Evolutionary conservation across 2,888 invertebrate species (phyloP).

Genomic region (Athrips mouffetella): DNA sequence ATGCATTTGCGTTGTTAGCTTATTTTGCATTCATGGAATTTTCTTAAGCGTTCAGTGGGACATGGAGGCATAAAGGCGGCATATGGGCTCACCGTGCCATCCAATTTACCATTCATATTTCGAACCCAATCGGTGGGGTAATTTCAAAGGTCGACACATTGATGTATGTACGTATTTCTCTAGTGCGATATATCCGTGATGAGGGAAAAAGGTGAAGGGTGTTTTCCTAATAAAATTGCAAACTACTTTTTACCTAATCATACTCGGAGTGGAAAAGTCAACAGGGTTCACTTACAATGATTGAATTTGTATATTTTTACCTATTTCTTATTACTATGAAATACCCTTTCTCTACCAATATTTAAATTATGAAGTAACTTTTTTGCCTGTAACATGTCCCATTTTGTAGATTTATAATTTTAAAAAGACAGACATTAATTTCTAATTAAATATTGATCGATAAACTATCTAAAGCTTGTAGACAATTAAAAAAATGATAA

Average conservation of each 20-base stretch:
- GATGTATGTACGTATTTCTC: constrained; percentile 18
- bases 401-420: too few relatives aligned
- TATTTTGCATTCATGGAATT: constrained; percentile 76
- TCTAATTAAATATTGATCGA: too few relatives aligned
- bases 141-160: constrained; percentile 60
- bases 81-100: constrained; percentile 52
- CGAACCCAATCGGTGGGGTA: constrained; percentile 65
- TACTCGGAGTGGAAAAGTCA: not conserved
- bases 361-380: too few relatives aligned
- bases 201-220: constrained; percentile 6
- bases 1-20: constrained; percentile 56
- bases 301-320: not conserved
- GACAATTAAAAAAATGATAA: too few relatives aligned
- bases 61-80: constrained; percentile 48
- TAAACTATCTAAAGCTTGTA: too few relatives aligned
- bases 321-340: too few relatives aligned
- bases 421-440: too few relatives aligned
- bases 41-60: constrained; percentile 64
- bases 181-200: constrained; percentile 1
- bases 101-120: constrained; percentile 73
- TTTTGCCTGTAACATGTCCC: too few relatives aligned
- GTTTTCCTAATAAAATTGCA: constrained; percentile 1
- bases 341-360: too few relatives aligned
- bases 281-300: not conserved
- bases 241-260: not conserved